These are phyloP conservation scores for Philereme transversata DNA, from an alignment of 2,888 invertebrate genomes.

Conservation along the genomic window DNA sequence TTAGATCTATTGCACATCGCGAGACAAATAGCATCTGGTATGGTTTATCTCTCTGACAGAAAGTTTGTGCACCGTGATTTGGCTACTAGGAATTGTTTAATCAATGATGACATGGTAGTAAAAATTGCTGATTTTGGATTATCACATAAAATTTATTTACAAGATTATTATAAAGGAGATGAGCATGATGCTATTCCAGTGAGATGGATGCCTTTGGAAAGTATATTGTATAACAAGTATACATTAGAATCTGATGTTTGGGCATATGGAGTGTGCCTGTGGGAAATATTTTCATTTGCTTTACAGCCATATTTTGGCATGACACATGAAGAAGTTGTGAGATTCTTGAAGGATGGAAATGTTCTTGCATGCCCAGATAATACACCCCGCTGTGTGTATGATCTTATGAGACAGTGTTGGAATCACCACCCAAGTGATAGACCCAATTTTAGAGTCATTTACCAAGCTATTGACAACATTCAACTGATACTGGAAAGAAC, in stretches of 20 bases:
- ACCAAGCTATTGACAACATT: slow-evolving; percentile 90
- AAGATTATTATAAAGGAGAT: slow-evolving; percentile 97
- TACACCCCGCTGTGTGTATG: slow-evolving; percentile 93
- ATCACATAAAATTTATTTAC: slow-evolving; percentile 96
- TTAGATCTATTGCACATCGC: slow-evolving; percentile 93
- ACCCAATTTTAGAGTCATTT: slow-evolving; percentile 93
- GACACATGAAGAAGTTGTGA: slow-evolving; percentile 98
- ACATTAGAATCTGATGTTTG: slow-evolving; percentile 98
- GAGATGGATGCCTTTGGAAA: slow-evolving; percentile 98
- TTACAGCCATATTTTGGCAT: slow-evolving; percentile 98
- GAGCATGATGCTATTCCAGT: slow-evolving; percentile 98
- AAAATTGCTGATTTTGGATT: slow-evolving; percentile 99
- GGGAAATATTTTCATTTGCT: slow-evolving; percentile 98
- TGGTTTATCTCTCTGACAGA: slow-evolving; percentile 96
- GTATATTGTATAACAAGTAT: slow-evolving; percentile 98
- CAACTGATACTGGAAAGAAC: slow-evolving; percentile 79
- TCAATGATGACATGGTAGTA: slow-evolving; percentile 96
- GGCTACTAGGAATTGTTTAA: slow-evolving; percentile 97
- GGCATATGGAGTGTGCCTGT: slow-evolving; percentile 98
- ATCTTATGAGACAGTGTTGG: slow-evolving; percentile 97
- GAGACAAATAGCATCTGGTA: slow-evolving; percentile 95
- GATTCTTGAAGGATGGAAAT: slow-evolving; percentile 96
- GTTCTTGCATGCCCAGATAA: slow-evolving; percentile 95
- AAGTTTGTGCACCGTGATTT: slow-evolving; percentile 98
- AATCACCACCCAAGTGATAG: slow-evolving; percentile 92